Percentiles rank a stretch among this genome's conserved stretches.
These are phyloP conservation scores for Epistrophe eligans DNA, from an alignment of 2,888 invertebrate species.

Conservation along the genomic window DNA sequence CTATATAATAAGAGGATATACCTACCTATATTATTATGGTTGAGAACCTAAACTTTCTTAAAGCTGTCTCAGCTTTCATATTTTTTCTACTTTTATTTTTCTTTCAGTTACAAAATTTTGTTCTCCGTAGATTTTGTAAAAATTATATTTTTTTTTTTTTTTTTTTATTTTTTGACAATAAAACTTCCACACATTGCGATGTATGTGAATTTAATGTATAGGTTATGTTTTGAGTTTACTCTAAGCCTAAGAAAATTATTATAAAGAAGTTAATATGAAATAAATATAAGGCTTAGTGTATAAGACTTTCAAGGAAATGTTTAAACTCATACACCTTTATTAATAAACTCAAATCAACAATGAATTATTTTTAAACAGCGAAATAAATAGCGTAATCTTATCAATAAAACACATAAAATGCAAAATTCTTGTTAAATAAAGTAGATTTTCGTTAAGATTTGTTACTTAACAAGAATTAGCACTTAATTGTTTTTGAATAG, in stretches of 20 bases:
- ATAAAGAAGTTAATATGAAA: neutral
- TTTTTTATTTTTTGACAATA: neutral
- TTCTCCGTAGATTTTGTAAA: neutral
- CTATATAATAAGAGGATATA: neutral
- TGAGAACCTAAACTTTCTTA: slow-evolving; percentile 8
- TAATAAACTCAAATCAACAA: too few relatives aligned
- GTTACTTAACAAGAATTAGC: too few relatives aligned
- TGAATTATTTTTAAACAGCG: too few relatives aligned
- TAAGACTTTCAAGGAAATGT: too few relatives aligned
- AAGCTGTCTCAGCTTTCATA: slow-evolving; percentile 2
- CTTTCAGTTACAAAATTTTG: slow-evolving; percentile 8
- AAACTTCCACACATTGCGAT: neutral
- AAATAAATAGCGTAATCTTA: too few relatives aligned
- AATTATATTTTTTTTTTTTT: neutral
- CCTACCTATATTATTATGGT: neutral
- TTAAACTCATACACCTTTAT: too few relatives aligned
- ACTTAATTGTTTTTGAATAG: too few relatives aligned
- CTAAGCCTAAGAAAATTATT: neutral
- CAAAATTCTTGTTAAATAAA: too few relatives aligned
- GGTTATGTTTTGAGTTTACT: neutral
- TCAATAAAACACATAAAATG: too few relatives aligned
- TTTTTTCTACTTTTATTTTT: neutral
- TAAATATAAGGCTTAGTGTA: neutral
- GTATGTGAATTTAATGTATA: neutral
- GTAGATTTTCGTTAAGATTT: too few relatives aligned